Conservation (phyloP, 2,888 invertebrate species). For the Melanargia galathea region DNA sequence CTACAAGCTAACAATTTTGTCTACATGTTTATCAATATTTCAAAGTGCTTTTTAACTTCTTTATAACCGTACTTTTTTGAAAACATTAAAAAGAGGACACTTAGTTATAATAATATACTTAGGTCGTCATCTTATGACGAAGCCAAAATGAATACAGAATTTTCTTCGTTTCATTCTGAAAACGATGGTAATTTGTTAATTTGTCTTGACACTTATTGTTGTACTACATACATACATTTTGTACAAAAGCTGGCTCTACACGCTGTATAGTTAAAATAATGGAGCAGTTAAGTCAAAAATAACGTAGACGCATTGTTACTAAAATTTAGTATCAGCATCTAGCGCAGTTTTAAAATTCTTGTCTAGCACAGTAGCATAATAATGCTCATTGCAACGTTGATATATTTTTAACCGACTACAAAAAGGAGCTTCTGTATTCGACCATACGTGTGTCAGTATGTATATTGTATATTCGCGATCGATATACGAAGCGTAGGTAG, state of each 20-base stretch:
- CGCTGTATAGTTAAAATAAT: conserved; percentile 19
- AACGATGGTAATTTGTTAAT: conserved; percentile 17
- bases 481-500: too few species aligned
- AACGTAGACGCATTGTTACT: conserved; percentile 19
- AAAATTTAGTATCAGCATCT: conserved; percentile 12
- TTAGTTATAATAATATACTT: too few species aligned
- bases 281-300: conserved; percentile 26
- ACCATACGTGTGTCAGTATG: too few species aligned
- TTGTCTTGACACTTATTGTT: conserved; percentile 24
- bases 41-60: too few species aligned
- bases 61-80: too few species aligned
- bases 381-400: not conserved
- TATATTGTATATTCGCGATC: too few species aligned
- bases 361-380: not conserved
- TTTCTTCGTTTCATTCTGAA: conserved; percentile 3
- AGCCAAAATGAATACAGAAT: conserved; percentile 1
- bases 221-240: conserved; percentile 11
- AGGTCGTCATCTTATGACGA: not conserved
- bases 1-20: too few species aligned
- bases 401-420: too few species aligned
- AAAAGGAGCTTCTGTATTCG: too few species aligned
- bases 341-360: conserved; percentile 6
- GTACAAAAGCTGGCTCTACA: conserved; percentile 17
- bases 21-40: too few species aligned
- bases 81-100: too few species aligned